A percentile compares a stretch with the other conserved stretches of the same genome.
Conservation (phyloP, 2,888 invertebrate species). For the Leptinotarsa peninsularis region DNA sequence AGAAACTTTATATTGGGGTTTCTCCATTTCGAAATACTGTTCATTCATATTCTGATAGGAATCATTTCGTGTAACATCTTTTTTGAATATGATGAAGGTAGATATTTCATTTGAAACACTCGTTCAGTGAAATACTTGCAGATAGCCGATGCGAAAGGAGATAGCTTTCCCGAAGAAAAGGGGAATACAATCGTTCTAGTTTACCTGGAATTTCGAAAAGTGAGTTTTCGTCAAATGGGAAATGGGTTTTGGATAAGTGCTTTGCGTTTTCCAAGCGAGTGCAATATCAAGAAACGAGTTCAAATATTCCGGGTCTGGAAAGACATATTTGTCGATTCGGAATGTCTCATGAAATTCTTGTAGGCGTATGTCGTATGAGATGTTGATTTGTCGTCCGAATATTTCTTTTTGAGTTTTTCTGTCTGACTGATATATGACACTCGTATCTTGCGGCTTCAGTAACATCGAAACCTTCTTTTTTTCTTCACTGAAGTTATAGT, state of each 20-base stretch:
- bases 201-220: not conserved
- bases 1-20: too few species aligned
- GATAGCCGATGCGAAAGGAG: too few species aligned
- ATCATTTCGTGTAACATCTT: too few species aligned
- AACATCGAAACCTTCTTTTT: too few species aligned
- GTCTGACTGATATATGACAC: too few species aligned
- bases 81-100: too few species aligned
- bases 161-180: not conserved
- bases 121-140: too few species aligned
- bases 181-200: not conserved
- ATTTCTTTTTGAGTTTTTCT: not conserved
- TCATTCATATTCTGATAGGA: too few species aligned
- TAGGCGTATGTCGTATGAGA: not conserved
- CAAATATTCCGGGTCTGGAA: not conserved
- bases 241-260: slow-evolving; percentile 6
- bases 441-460: too few species aligned
- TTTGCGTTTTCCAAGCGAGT: slow-evolving; percentile 4
- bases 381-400: not conserved
- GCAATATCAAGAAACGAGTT: not conserved
- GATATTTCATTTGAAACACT: too few species aligned
- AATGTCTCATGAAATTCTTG: not conserved
- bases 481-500: too few species aligned
- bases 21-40: too few species aligned
- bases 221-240: not conserved
- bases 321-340: not conserved